Evolutionary conservation across 1,140 invertebrate species (phyloP), one percentile per base, ranked within the genome.

Genomic region (Anagrus nilaparvatae): DNA sequence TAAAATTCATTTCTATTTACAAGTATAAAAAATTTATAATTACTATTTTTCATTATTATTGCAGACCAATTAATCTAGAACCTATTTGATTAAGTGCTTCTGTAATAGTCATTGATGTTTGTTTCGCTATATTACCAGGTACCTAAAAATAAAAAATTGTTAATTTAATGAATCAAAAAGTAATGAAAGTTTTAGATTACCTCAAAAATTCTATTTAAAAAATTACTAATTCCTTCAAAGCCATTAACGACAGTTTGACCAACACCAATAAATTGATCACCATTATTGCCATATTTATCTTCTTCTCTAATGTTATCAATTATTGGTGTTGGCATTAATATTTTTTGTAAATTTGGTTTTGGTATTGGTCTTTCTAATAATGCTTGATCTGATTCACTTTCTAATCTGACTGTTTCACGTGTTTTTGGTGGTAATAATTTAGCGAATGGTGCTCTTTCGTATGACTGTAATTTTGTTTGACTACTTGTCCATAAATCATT

Each of bases 271-370:
- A 76, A 76, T 48, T 72, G 73, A 42, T 77, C 77, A 0, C 77
- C 79, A 10, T 58, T 63, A 49, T 83, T 83, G 2, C 79, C 79
- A 53, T 81, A 83, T 53, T 82, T 82, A 20, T 83, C 77, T 30
- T 80, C 69, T 54, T 82, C 78, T 35, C 55, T 61, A 38, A 79
- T 79, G 12, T 72, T 73, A 48, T 83, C 81, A 1, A 83, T 70
- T n/a, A 83, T 65, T 0, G 81, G 78, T 44, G 70, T 70, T 0
- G 79, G 78, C 1, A 29, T 55, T 0, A 64, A 12, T 4, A 60
- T 44, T 3, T 43, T 55, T 14, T 57, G 39, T 0, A 68, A 30
- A 1, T 58, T 28, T 0, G 54, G 53, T 5, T 57, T 56, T 5
- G 33, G 2, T 14, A 44, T 19, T 10, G 44, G 53, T 16, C 19